Evolutionary conservation across 2,797 vertebrate genomes (phyloP).

Genomic region (Halcyon leucocephala): DNA sequence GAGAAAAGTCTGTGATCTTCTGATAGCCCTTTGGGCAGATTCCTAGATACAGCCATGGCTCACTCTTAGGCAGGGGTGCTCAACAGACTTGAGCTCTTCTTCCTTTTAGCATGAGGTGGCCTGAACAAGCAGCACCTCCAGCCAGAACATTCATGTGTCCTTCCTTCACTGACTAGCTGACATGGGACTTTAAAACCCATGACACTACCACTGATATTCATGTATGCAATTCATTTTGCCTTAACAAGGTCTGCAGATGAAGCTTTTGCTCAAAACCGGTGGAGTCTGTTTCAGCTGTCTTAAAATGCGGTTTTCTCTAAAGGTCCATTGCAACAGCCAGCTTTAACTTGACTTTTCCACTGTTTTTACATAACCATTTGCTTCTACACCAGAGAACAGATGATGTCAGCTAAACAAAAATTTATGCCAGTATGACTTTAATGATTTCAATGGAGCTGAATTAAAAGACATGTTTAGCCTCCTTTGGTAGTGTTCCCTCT

Average conservation of each 20-base stretch:
- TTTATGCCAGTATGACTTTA: background rate
- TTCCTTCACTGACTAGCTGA: background rate
- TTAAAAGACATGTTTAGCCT: background rate
- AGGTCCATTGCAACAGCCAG: background rate
- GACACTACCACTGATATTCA: background rate
- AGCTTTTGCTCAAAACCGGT: background rate
- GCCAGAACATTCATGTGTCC: background rate
- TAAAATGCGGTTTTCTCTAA: background rate
- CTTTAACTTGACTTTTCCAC: background rate
- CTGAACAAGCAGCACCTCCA: background rate
- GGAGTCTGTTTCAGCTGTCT: background rate
- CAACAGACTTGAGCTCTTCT: background rate
- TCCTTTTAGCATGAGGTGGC: background rate
- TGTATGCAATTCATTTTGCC: background rate
- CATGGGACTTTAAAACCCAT: background rate
- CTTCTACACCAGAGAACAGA: background rate
- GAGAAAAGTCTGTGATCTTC: background rate
- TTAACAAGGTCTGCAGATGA: background rate
- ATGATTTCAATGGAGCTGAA: background rate
- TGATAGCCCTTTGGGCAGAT: background rate
- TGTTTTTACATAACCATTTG: background rate
- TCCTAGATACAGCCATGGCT: background rate
- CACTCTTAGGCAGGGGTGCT: background rate
- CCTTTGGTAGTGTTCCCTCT: background rate
- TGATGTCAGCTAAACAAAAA: background rate